Base-by-base conservation (phyloP, 2,113 vertebrate species). In the Cyphomyrus discorhynchus region DNA sequence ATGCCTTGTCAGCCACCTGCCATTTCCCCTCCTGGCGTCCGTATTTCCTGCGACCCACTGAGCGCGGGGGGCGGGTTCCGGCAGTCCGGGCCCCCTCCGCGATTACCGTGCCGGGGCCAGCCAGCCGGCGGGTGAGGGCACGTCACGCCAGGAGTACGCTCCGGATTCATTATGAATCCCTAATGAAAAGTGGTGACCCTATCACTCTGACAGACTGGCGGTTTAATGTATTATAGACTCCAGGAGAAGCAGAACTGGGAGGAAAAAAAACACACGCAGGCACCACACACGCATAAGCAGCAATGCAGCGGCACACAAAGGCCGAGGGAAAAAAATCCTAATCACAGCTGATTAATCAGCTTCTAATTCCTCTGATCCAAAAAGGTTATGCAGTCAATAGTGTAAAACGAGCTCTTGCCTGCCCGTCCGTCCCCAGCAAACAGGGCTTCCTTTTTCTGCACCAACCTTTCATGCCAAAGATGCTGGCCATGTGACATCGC, bases 1-100 rank as follows among this genome's bases (percentile, higher is more conserved):
- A 98, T 98, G 98, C 98, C 96, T 97, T 97, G 98, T 99, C 98
- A 99, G 98, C 98, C 98, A 98, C 99, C 98, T 99, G 98, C 97
- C 98, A 98, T 96, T 97, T 97, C 97, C 96, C 97, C 97, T 98
- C 97, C 96, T 96, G 96, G 97, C 97, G 96, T 98, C 97, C 98
- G 97, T 99, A 99, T 98, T 99, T 99, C 95, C 97, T 98, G 95
- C 94, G 95, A 27, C 62, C 96, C 95, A 96, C 96, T 97, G 96
- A 96, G 96, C 96, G 97, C 95, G 95, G 96, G 96, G 96, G 96
- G 96, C 92, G 91, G 89, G 92, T 95, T 96, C 94, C 95, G 96
- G 97, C 97, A 97, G 96, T 95, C 95, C 95, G 97, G 97, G 97
- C 97, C 94, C 94, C 95, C 95, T 95, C 96, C 94, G 96, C 96